Conservation (phyloP, 2,113 vertebrate species). For the Neopipo cinnamomea region DNA sequence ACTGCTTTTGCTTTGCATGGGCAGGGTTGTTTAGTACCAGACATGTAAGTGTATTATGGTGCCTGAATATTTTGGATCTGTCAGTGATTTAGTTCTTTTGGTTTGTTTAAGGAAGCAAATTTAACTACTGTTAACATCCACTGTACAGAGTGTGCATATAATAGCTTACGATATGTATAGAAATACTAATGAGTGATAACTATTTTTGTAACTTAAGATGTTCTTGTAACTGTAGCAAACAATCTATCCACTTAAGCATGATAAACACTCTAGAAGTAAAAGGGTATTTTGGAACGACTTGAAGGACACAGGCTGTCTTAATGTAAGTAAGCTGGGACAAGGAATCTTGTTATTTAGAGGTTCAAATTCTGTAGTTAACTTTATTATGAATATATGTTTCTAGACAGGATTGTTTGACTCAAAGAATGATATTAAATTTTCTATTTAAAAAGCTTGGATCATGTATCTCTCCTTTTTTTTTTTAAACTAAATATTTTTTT, state of each 20-base stretch:
- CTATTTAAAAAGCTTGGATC: background rate
- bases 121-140: slow-evolving; percentile 51
- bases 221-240: slow-evolving; percentile 67
- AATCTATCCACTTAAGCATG: slow-evolving; percentile 69
- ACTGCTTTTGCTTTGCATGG: background rate
- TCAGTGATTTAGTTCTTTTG: background rate
- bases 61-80: background rate
- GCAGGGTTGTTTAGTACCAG: background rate
- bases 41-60: background rate
- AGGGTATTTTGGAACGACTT: slow-evolving; percentile 7
- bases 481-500: background rate
- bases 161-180: slow-evolving; percentile 57
- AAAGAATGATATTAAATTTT: slow-evolving; percentile 55
- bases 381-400: background rate
- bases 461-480: background rate
- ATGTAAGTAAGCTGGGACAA: background rate
- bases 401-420: background rate
- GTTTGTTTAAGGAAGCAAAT: slow-evolving; percentile 31
- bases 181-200: slow-evolving; percentile 65
- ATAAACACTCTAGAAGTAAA: slow-evolving; percentile 48
- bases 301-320: background rate
- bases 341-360: background rate
- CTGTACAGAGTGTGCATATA: slow-evolving; percentile 54
- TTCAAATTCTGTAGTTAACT: background rate
- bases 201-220: slow-evolving; percentile 75